Conservation (phyloP, 2,888 invertebrate species). For the Pachycephus smyrnensis region DNA sequence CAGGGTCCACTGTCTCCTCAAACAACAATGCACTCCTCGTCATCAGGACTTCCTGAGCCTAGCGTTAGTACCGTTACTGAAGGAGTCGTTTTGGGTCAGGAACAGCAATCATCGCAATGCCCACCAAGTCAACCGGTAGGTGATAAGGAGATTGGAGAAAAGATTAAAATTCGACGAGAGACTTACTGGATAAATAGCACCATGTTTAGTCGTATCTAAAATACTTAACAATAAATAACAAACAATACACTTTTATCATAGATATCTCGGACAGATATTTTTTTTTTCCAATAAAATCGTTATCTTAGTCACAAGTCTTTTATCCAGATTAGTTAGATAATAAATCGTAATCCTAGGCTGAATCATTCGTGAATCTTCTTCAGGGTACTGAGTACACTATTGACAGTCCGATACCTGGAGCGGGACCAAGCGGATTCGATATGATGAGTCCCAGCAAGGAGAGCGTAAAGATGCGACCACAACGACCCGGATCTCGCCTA, state of each 20-base stretch:
- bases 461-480: slow-evolving; percentile 50
- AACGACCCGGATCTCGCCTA: slow-evolving; percentile 58
- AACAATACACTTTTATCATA: not conserved
- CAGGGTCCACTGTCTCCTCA: slow-evolving; percentile 67
- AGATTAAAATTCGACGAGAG: not conserved
- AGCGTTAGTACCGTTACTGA: slow-evolving; percentile 30
- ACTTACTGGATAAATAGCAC: not conserved
- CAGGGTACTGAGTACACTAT: slow-evolving; percentile 16
- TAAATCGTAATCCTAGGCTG: not conserved
- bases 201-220: not conserved
- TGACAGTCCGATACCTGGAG: slow-evolving; percentile 53
- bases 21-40: slow-evolving; percentile 56
- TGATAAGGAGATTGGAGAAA: not conserved
- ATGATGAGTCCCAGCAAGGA: slow-evolving; percentile 62
- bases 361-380: not conserved
- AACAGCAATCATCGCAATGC: slow-evolving; percentile 27
- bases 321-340: not conserved
- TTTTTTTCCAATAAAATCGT: not conserved
- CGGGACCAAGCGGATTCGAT: slow-evolving; percentile 46
- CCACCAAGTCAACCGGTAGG: slow-evolving; percentile 47
- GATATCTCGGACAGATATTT: not conserved
- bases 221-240: not conserved
- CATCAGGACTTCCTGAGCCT: slow-evolving; percentile 3
- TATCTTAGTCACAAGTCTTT: not conserved
- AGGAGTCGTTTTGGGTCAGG: slow-evolving; percentile 33